These are phyloP conservation scores for Tragelaphus imberbis DNA, from an alignment of 2,113 vertebrate species.

Conservation along the genomic window DNA sequence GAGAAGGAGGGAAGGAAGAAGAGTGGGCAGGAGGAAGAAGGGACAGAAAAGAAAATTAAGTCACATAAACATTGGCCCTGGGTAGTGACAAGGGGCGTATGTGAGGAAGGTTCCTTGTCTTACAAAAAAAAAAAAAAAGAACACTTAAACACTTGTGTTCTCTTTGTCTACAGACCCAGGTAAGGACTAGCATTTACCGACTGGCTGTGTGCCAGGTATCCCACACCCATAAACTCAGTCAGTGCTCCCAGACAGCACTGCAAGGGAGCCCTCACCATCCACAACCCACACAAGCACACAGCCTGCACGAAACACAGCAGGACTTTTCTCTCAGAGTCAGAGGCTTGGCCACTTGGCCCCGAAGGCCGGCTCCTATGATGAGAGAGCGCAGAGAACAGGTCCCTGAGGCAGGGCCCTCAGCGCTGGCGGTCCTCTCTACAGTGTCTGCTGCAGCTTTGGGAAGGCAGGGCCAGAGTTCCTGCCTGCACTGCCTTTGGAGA, in stretches of 20 bases:
- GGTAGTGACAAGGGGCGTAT: not conserved
- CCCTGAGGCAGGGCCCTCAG: rapidly evolving
- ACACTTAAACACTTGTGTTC: not conserved
- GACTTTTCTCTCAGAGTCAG: not conserved
- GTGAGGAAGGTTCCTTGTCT: not conserved
- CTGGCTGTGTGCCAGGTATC: not conserved
- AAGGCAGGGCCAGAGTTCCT: not conserved
- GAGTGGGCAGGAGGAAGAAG: not conserved
- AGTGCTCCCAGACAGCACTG: not conserved
- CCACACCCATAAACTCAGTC: not conserved
- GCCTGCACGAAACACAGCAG: not conserved
- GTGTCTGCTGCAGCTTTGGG: not conserved
- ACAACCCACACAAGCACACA: not conserved
- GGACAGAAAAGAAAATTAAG: not conserved
- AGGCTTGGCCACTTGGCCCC: not conserved
- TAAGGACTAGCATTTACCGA: not conserved
- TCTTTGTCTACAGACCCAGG: not conserved
- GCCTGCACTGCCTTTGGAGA: not conserved
- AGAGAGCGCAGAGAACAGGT: not conserved
- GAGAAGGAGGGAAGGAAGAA: not conserved
- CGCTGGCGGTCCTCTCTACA: rapidly evolving
- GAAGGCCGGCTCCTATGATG: not conserved
- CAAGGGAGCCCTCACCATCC: not conserved
- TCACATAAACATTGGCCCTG: not conserved
- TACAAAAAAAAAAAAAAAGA: not conserved